These are phyloP conservation scores for Crocodylus rhombifer DNA, from an alignment of 2,797 vertebrate species.

Conservation along the genomic window DNA sequence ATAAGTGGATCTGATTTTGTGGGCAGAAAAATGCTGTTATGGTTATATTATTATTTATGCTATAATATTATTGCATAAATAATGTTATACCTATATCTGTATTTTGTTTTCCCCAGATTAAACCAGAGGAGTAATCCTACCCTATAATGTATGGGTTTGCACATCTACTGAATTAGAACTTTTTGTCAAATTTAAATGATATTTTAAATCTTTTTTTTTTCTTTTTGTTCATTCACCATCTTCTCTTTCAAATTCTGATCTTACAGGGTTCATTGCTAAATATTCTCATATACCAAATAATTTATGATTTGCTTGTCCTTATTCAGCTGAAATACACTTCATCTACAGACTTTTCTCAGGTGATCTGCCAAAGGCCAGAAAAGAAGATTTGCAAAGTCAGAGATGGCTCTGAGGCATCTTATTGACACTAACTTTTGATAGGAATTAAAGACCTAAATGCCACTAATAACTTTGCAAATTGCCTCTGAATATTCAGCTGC, in stretches of 20 bases:
- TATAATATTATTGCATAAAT: too few species aligned
- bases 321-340: background rate
- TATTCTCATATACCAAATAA: background rate
- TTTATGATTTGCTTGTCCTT: background rate
- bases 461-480: background rate
- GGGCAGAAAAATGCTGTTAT: background rate
- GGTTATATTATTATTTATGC: too few species aligned
- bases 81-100: too few species aligned
- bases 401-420: background rate
- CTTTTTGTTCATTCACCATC: background rate
- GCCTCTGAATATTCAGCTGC: background rate
- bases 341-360: background rate
- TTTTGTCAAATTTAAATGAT: background rate
- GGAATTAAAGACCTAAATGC: background rate
- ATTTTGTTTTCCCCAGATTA: background rate
- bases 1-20: background rate
- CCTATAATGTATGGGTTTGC: background rate
- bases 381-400: background rate
- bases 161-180: background rate
- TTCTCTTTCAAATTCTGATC: background rate
- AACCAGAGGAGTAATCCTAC: background rate
- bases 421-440: background rate
- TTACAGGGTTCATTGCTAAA: background rate
- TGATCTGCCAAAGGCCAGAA: background rate
- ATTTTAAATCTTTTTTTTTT: background rate